These are phyloP conservation scores for Drosophila picticornis DNA, from an alignment of 2,888 invertebrate species.

Conservation along the genomic window DNA sequence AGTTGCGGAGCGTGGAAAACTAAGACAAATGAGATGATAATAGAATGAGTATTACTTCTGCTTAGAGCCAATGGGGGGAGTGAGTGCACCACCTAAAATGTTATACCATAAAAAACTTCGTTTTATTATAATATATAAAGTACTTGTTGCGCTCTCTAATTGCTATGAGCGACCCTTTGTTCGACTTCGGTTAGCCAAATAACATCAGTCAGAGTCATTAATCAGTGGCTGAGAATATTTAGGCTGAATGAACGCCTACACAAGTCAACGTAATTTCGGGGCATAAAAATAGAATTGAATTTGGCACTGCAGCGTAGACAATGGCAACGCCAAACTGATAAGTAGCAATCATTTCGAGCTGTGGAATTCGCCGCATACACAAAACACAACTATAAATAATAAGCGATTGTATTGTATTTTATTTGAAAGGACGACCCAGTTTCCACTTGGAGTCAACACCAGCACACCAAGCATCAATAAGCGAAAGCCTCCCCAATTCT, in stretches of 20 bases:
- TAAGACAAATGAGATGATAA: conserved; percentile 75
- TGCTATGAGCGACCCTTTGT: conserved; percentile 10
- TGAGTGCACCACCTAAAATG: neutral
- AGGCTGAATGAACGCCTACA: conserved; percentile 2
- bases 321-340: conserved; percentile 48
- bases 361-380: conserved; percentile 19
- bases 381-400: conserved; percentile 71
- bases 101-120: conserved; percentile 32
- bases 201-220: conserved; percentile 18
- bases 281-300: conserved; percentile 47
- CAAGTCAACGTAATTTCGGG: conserved; percentile 2
- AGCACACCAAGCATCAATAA: conserved; percentile 29
- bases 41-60: conserved; percentile 64
- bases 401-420: conserved; percentile 66
- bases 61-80: conserved; percentile 27
- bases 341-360: conserved; percentile 47
- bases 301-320: conserved; percentile 26
- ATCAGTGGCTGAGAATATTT: conserved; percentile 19
- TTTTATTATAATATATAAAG: conserved; percentile 26
- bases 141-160: conserved; percentile 44
- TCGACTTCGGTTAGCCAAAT: conserved; percentile 1
- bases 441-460: conserved; percentile 32
- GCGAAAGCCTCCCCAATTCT: conserved; percentile 18
- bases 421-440: conserved; percentile 65
- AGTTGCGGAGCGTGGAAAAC: conserved; percentile 62